phyloP scores from a whole-genome alignment of 2,113 vertebrate species.

The Pantherophis guttatus region DNA sequence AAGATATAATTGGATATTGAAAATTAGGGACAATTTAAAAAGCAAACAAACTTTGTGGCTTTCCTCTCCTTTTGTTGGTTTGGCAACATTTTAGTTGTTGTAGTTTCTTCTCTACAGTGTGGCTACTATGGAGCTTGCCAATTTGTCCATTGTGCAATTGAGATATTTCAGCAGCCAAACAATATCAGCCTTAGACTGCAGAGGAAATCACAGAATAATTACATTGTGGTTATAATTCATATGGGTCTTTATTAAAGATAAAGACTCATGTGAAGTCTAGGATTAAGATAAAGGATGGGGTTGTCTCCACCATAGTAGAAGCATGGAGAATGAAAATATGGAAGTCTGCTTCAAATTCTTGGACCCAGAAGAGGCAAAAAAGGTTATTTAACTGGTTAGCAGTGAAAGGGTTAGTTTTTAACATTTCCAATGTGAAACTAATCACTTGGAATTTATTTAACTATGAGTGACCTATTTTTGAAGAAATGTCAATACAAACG shows the following conservation, averaged over 20 bases:
- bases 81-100: not conserved
- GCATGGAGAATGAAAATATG: not conserved
- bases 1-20: not conserved
- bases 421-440: not conserved
- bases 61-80: not conserved
- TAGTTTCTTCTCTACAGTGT: not conserved
- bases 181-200: not conserved
- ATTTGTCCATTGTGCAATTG: not conserved
- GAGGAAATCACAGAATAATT: not conserved
- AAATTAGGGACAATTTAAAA: not conserved
- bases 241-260: not conserved
- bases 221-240: not conserved
- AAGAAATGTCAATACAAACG: not conserved
- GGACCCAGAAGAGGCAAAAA: not conserved
- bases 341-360: not conserved
- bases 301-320: not conserved
- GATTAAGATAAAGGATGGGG: not conserved
- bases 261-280: not conserved
- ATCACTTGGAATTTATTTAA: not conserved
- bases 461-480: not conserved
- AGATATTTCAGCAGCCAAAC: not conserved
- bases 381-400: not conserved
- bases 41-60: not conserved
- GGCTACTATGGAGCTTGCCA: not conserved
- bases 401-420: conserved; percentile 12